phyloP scores from a whole-genome alignment of 2,113 vertebrate species.

The Myocastor coypus region DNA sequence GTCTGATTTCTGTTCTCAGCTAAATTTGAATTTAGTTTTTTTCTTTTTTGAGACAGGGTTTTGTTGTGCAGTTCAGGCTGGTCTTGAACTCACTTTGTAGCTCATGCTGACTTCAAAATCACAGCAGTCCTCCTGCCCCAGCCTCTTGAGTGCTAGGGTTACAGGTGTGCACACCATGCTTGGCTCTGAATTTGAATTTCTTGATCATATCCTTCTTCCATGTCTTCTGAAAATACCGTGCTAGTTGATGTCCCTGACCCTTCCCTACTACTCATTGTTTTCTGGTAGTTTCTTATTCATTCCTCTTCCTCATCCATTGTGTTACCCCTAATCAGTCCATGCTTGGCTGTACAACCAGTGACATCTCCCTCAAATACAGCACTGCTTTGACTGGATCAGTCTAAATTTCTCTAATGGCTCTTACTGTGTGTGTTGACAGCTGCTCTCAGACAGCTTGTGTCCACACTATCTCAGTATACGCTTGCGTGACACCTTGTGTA shows the following conservation, averaged over 20 bases:
- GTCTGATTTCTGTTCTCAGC: not conserved
- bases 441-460: not conserved
- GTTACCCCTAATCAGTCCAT: not conserved
- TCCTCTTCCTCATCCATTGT: not conserved
- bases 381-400: not conserved
- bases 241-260: not conserved
- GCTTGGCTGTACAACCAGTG: not conserved
- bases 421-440: not conserved
- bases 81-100: not conserved
- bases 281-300: not conserved
- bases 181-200: not conserved
- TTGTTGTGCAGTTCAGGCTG: not conserved
- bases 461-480: not conserved
- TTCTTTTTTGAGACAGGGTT: not conserved
- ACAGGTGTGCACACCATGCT: not conserved
- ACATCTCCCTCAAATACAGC: not conserved
- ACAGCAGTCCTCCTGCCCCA: not conserved
- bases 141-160: not conserved
- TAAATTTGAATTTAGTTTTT: not conserved
- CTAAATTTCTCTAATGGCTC: not conserved
- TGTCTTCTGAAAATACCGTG: not conserved
- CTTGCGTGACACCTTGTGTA: not conserved
- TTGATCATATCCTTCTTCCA: not conserved
- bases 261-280: not conserved
- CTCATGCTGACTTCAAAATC: not conserved